Evolutionary conservation across 2,888 invertebrate species (phyloP), one percentile per base, ranked within the genome.

Genomic region (Odontomyia ornata): DNA sequence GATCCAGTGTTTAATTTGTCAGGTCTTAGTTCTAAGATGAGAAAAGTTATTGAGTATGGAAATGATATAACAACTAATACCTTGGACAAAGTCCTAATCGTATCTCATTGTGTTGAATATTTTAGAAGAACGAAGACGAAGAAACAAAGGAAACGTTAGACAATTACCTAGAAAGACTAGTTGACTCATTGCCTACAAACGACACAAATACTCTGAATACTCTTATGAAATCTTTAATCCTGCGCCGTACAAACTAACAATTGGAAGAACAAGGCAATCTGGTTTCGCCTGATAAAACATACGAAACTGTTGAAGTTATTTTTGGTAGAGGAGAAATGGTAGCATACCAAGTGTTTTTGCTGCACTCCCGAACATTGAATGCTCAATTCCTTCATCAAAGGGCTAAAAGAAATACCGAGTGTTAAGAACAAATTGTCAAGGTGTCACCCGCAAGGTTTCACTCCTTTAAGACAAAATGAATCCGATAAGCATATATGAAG

Each of bases 61-160:
- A 82, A 89, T 77, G 85, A 90, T 11, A 88, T 88, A 23, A 88
- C 92, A 0, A 83, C 91, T 13, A 77, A 81, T 0, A 83, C 81
- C 82, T 87, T 86, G 0, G 93, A 96, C 80, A 95, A 95, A 84
- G 90, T 91, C 0, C 91, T 96, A 5, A 90, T 99, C 4, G 96
- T 99, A 0, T 98, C 97, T 0, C 98, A 98, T 83, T 99, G 91
- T 96, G 82, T 88, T 99, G 7, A 87, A 91, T 0, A 88, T 98
- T 56, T 87, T 98, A 9, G 91, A 90, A 46, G 82, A 84, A 0
- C 92, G 93, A n/a, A n/a, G n/a, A n/a, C n/a, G n/a, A n/a, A n/a
- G n/a, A n/a, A n/a, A n/a, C n/a, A n/a, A n/a, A n/a, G n/a, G n/a
- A n/a, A n/a, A n/a, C n/a, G n/a, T n/a, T n/a, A n/a, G n/a, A n/a